phyloP scores from a whole-genome alignment of 2,888 invertebrate species.

The Punctoribates punctum region DNA sequence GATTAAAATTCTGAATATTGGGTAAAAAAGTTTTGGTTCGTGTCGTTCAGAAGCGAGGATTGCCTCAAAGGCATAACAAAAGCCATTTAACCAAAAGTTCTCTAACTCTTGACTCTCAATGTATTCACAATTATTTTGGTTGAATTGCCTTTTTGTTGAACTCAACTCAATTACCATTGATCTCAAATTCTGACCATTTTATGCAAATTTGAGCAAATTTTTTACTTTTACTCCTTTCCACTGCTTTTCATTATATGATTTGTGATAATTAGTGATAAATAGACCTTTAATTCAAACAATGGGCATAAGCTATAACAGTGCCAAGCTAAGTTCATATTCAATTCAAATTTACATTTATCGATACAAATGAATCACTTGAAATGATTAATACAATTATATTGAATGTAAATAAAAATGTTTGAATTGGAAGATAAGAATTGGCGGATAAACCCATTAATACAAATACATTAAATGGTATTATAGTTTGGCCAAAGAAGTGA shows the following conservation, averaged over 20 bases:
- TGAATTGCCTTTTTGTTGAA: constrained; percentile 13
- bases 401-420: not conserved
- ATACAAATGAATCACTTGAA: no score
- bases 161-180: not conserved
- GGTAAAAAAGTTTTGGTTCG: not conserved
- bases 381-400: no score
- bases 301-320: no score
- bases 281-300: no score
- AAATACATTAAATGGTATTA: not conserved
- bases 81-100: not conserved
- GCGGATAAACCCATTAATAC: constrained; percentile 23
- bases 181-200: constrained; percentile 21
- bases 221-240: not conserved
- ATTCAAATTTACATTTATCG: no score
- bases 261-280: no score
- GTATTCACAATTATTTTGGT: not conserved
- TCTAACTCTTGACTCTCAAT: constrained; percentile 6
- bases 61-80: not conserved
- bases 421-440: not conserved
- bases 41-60: not conserved
- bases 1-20: not conserved
- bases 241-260: not conserved
- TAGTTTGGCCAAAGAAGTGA: not conserved
- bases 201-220: not conserved
- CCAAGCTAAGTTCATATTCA: no score